phyloP scores from a whole-genome alignment of 2,888 invertebrate genomes.

The Molanna angustata region DNA sequence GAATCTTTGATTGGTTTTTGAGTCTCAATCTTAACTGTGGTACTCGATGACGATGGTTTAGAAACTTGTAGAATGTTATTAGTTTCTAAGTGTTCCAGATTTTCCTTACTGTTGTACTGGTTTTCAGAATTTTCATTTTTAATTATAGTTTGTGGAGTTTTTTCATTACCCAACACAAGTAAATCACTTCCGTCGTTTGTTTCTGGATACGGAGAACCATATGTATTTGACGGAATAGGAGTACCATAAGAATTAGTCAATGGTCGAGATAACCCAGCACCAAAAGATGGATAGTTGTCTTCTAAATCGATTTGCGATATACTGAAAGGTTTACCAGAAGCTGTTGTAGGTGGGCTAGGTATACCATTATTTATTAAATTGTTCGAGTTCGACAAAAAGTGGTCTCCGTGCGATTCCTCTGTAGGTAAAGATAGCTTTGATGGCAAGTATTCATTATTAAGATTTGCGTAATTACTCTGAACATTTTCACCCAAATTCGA shows the following conservation, averaged over 20 bases:
- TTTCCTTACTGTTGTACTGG: constrained; percentile 12
- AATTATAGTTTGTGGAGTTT: background rate
- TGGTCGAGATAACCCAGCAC: constrained; percentile 32
- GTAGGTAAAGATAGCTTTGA: constrained; percentile 16
- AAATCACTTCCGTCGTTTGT: constrained; percentile 23
- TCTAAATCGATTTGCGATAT: constrained; percentile 19
- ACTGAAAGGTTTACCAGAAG: constrained; percentile 33
- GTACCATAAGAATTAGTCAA: constrained; percentile 32
- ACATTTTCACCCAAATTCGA: constrained; percentile 34
- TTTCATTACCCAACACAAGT: background rate
- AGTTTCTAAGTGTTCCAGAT: constrained; percentile 21
- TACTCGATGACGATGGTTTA: constrained; percentile 10
- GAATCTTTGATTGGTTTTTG: background rate
- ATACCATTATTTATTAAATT: constrained; percentile 11
- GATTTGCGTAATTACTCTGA: background rate
- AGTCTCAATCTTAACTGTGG: background rate
- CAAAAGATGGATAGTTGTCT: constrained; percentile 15
- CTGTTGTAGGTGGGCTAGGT: constrained; percentile 22
- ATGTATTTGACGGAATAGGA: constrained; percentile 41
- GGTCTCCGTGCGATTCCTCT: constrained; percentile 13
- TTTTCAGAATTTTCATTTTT: constrained; percentile 7
- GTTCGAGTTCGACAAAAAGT: constrained; percentile 18
- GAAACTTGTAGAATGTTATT: constrained; percentile 22
- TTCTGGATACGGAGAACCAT: constrained; percentile 42
- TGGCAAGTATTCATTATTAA: constrained; percentile 14